Conservation (phyloP, 2,113 vertebrate genomes). For the Callorhinus ursinus region DNA sequence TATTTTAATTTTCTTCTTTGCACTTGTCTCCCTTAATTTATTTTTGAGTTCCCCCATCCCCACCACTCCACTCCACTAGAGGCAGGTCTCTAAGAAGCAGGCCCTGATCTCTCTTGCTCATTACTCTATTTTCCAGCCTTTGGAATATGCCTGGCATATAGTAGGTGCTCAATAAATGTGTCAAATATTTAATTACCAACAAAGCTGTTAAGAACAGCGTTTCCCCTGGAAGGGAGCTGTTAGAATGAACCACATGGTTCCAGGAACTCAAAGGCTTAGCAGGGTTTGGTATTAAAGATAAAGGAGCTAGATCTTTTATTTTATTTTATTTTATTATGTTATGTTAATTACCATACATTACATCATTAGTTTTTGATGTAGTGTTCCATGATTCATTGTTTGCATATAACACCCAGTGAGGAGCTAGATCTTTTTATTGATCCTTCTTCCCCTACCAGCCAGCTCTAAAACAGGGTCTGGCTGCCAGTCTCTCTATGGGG, state of each 20-base stretch:
- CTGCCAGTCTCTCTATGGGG: not conserved
- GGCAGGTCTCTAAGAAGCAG: not conserved
- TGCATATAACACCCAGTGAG: not conserved
- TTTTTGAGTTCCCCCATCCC: not conserved
- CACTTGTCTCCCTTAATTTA: not conserved
- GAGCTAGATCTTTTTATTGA: slow-evolving; percentile 23
- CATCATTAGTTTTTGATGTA: too few species aligned
- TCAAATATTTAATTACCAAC: slow-evolving; percentile 30
- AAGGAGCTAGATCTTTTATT: slow-evolving; percentile 28
- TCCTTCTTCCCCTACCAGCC: not conserved
- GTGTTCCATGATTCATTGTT: too few species aligned
- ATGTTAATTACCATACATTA: too few species aligned
- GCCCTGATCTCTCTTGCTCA: not conserved
- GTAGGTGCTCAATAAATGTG: slow-evolving; percentile 25
- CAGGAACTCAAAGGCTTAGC: not conserved
- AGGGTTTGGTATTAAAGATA: slow-evolving; percentile 39
- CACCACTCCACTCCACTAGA: not conserved
- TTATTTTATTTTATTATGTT: not conserved
- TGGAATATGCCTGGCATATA: not conserved
- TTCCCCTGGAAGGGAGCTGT: not conserved
- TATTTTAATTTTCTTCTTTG: not conserved
- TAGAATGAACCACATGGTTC: not conserved
- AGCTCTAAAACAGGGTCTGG: not conserved
- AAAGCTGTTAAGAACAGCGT: not conserved
- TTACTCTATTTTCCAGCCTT: not conserved